These are phyloP conservation scores for Cyanistes caeruleus DNA, from an alignment of 2,113 vertebrate species.

Conservation along the genomic window DNA sequence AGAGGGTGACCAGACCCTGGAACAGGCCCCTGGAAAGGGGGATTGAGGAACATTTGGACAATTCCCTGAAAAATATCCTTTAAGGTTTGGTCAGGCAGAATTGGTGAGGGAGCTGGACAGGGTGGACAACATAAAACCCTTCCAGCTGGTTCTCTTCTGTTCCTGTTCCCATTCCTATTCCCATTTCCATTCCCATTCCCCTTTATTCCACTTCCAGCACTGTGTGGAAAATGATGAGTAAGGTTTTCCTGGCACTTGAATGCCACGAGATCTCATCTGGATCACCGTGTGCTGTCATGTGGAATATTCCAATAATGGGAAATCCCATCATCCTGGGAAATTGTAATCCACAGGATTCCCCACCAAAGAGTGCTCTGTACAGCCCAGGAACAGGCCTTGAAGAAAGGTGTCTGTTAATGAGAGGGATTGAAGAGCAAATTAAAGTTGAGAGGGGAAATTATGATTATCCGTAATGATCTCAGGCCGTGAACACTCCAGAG, in stretches of 20 bases:
- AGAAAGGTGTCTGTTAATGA: background rate
- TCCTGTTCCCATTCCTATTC: background rate
- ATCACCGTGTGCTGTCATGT: accelerated
- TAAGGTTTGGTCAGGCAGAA: background rate
- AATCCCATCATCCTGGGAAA: background rate
- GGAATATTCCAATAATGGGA: background rate
- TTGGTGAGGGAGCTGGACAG: background rate
- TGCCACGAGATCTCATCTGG: background rate
- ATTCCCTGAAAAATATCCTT: background rate
- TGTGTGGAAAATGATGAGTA: background rate
- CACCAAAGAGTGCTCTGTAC: background rate
- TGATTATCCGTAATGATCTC: background rate
- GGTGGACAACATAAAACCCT: background rate
- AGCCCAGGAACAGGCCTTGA: background rate
- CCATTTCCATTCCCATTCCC: background rate
- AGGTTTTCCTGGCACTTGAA: background rate
- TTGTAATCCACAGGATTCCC: background rate
- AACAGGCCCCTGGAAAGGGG: background rate
- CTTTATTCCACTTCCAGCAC: background rate
- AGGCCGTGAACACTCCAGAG: background rate
- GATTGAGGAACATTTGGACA: background rate
- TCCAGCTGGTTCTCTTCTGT: background rate
- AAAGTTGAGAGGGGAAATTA: background rate
- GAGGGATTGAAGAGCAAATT: background rate
- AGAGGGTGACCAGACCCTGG: background rate